A percentile compares a stretch with the other conserved stretches of the same genome.
These are phyloP conservation scores for Urophycis tenuis DNA, from an alignment of 2,797 vertebrate genomes.

Conservation along the genomic window DNA sequence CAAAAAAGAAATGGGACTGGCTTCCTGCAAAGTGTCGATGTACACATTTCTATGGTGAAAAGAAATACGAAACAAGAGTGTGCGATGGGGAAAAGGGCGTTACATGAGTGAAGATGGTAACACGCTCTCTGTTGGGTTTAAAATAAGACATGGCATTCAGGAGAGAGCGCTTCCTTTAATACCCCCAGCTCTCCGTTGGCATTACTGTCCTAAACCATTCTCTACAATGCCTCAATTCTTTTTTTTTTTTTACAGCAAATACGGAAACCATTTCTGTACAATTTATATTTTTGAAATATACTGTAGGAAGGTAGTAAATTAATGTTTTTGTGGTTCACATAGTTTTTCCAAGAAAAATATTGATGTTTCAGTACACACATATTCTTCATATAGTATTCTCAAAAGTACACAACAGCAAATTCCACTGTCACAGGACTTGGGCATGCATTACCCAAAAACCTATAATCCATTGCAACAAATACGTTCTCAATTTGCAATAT, in stretches of 20 bases:
- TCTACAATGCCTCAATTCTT: constrained; percentile 68
- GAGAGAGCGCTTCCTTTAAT: constrained; percentile 63
- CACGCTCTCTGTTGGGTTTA: constrained; percentile 59
- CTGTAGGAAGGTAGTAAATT: constrained; percentile 65
- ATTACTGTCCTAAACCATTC: constrained; percentile 81
- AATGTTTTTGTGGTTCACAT: constrained; percentile 53
- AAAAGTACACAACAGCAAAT: constrained; percentile 86
- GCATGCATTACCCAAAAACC: constrained; percentile 81
- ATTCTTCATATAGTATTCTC: constrained; percentile 72
- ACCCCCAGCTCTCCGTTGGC: constrained; percentile 60
- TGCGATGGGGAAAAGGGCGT: neutral
- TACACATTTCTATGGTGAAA: neutral
- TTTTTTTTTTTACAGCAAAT: constrained; percentile 79
- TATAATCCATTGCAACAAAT: constrained; percentile 78
- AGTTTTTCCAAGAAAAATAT: constrained; percentile 67
- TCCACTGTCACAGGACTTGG: constrained; percentile 85
- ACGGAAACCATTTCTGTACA: constrained; percentile 98
- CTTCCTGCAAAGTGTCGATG: neutral
- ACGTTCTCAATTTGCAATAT: constrained; percentile 72
- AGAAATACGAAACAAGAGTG: neutral
- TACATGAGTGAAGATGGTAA: constrained; percentile 17
- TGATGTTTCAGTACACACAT: constrained; percentile 68
- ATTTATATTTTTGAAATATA: constrained; percentile 66
- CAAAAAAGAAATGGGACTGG: constrained; percentile 7
- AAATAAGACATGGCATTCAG: constrained; percentile 59